Evolutionary conservation across 2,888 invertebrate species (phyloP), one percentile per base, ranked within the genome.

Genomic region (Coremacera marginata): DNA sequence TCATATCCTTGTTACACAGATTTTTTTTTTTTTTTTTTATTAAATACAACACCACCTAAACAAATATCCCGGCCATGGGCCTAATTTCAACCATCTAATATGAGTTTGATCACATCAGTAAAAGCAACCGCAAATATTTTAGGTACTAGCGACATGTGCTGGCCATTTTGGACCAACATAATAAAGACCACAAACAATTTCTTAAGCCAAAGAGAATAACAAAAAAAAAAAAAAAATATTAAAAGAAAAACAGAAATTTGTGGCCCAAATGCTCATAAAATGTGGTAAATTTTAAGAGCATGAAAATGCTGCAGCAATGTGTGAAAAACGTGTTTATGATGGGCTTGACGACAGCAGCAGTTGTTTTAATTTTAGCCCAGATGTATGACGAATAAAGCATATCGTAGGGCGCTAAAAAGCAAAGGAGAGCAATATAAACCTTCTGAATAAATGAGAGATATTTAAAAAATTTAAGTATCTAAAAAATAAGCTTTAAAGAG

Each of bases 251-350:
- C 27, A 73, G 27, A 27, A 63, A 73, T 65, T 52, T 73, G 73
- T 51, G 73, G 63, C 51, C 65, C 52, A 7, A 65, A 51, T 34
- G 34, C 37, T 74, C 74, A 34, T 67, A 67, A 74, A 74, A 49
- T 74, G 74, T 65, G 73, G 65, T 74, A 67, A 67, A 25, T 67
- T 67, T 52, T 62, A 44, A 55, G 67, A 67, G 55, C 74, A 55
- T 55, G 55, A 67, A 55, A 73, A 55, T 2, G 67, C 67, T 67
- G 55, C 65, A 67, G 55, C 68, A 19, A 67, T 25, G 34, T 74
- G 74, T 52, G 55, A 16, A 44, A 62, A 65, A 37, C 11, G 22
- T 67, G 74, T 65, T 52, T 62, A 62, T 49, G 34, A 49, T n/a
- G 71, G 37, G 49, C n/a, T 16, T 27, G 16, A 34, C 37, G 57